phyloP scores from a whole-genome alignment of 2,888 invertebrate species.

The Melieria crassipennis region DNA sequence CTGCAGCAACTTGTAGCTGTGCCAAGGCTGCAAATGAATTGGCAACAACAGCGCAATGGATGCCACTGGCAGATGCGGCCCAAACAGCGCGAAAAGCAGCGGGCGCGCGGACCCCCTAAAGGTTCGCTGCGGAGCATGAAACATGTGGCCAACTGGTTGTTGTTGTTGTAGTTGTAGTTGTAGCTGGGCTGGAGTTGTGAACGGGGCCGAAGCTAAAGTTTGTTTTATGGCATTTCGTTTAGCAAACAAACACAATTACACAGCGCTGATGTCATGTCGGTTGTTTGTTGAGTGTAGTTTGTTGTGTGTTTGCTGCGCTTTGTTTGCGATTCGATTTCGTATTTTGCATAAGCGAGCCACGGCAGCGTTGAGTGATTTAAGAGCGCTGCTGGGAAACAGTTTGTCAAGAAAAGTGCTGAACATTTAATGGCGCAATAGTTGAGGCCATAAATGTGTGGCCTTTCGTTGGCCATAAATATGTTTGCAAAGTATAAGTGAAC shows the following conservation, averaged over 20 bases:
- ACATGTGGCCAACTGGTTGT: background rate
- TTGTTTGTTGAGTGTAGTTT: background rate
- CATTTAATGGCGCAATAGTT: too few relatives aligned
- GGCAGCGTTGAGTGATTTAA: background rate
- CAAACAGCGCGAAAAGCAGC: constrained; percentile 25
- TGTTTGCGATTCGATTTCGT: background rate
- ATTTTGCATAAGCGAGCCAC: background rate
- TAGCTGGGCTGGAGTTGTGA: background rate
- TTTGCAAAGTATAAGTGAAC: too few relatives aligned
- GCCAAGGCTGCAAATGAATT: too few relatives aligned
- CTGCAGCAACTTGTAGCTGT: too few relatives aligned
- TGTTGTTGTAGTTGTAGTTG: background rate
- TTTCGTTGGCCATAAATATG: too few relatives aligned
- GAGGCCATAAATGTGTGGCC: too few relatives aligned
- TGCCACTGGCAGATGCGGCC: background rate
- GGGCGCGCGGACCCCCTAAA: constrained; percentile 36
- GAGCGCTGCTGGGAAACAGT: background rate
- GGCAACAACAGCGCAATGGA: too few relatives aligned
- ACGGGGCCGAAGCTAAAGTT: background rate
- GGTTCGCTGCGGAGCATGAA: constrained; percentile 11
- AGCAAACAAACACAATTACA: constrained; percentile 18
- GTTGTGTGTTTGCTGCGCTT: background rate
- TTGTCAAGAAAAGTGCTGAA: too few relatives aligned
- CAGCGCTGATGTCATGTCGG: constrained; percentile 16
- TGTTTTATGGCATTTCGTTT: constrained; percentile 32